phyloP scores from a whole-genome alignment of 2,113 vertebrate species.

The Cettia cetti region DNA sequence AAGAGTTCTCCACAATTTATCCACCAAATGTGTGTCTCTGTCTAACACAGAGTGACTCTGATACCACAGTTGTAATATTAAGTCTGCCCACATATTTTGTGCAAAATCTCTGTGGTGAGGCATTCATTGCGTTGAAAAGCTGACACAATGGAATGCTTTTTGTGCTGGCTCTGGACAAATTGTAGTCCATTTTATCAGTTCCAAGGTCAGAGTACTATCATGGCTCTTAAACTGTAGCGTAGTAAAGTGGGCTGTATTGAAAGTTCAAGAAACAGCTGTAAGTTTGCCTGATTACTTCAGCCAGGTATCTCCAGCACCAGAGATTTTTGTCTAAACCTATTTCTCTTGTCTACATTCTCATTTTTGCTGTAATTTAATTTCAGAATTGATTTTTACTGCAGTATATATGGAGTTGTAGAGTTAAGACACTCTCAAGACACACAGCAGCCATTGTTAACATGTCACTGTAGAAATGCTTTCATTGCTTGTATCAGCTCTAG shows the following conservation, averaged over 20 bases:
- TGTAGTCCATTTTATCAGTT: constrained; percentile 27
- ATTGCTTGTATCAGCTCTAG: constrained; percentile 19
- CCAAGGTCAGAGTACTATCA: constrained; percentile 17
- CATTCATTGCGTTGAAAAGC: constrained; percentile 16
- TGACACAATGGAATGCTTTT: constrained; percentile 34
- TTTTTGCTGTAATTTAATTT: constrained; percentile 11
- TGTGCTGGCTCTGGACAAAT: constrained; percentile 20
- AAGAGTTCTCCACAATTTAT: constrained; percentile 3
- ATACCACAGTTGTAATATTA: background rate
- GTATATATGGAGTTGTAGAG: background rate
- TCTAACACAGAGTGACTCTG: background rate
- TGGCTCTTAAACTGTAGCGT: background rate
- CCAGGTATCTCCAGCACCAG: background rate
- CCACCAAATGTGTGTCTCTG: background rate
- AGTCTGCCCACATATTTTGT: constrained; percentile 26
- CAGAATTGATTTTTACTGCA: constrained; percentile 16
- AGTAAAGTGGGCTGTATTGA: background rate
- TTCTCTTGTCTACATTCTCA: background rate
- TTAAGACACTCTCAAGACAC: background rate
- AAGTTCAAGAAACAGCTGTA: background rate
- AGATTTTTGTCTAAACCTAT: background rate
- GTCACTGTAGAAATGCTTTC: constrained; percentile 5
- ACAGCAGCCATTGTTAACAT: background rate
- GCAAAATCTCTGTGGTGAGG: constrained; percentile 8
- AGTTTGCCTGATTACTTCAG: background rate